Conservation (phyloP, 2,113 vertebrate genomes). For the Rhinoptilus africanus region DNA sequence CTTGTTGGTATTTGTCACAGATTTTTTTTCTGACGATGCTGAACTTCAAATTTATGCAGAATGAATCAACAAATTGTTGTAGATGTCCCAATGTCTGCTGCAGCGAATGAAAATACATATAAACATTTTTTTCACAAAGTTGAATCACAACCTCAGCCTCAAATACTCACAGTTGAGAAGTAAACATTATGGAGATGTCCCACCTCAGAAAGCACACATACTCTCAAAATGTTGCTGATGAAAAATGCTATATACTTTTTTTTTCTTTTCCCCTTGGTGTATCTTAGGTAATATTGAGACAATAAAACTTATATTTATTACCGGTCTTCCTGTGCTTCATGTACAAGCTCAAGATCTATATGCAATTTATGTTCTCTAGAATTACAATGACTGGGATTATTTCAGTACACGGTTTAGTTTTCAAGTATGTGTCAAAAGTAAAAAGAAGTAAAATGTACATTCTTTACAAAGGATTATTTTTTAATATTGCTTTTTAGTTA, state of each 20-base stretch:
- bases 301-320: neutral
- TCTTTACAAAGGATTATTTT: neutral
- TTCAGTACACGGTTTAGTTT: neutral
- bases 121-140: neutral
- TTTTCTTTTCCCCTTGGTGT: neutral
- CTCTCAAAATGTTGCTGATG: neutral
- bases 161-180: neutral
- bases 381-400: neutral
- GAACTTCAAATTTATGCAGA: neutral
- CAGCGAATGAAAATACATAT: neutral
- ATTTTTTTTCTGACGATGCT: neutral
- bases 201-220: fast-evolving
- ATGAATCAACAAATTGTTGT: neutral
- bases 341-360: neutral
- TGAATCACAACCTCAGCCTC: neutral
- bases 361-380: neutral
- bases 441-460: neutral
- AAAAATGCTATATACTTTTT: neutral
- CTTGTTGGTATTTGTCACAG: neutral
- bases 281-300: neutral
- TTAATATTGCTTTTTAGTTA: neutral
- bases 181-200: neutral
- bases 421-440: neutral
- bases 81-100: neutral
- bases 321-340: neutral